Percentiles rank a stretch among this genome's conserved stretches.
Evolutionary conservation across 2,797 vertebrate genomes (phyloP).

Genomic region (Etheostoma nigrum): DNA sequence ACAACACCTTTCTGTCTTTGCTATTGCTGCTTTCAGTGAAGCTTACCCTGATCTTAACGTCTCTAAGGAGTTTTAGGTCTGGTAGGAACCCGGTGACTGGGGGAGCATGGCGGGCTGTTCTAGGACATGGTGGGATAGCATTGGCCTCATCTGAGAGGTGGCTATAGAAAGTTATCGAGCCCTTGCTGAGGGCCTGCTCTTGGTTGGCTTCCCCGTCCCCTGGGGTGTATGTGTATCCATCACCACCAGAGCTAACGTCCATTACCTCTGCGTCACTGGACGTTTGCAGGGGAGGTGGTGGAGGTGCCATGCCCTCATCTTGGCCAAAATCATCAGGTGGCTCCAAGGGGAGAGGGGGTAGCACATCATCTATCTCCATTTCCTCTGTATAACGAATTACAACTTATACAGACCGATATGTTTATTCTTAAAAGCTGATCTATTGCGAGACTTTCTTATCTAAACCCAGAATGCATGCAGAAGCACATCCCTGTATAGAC

Average conservation of each 20-base stretch:
- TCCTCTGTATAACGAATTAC: constrained; percentile 73
- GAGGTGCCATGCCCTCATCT: constrained; percentile 94
- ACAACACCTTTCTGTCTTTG: constrained; percentile 97
- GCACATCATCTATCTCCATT: constrained; percentile 93
- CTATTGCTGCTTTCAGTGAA: constrained; percentile 95
- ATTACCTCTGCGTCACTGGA: constrained; percentile 99
- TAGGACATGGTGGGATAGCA: constrained; percentile 88
- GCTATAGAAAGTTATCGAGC: constrained; percentile 91
- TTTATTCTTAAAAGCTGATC: constrained; percentile 51
- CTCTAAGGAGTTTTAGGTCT: constrained; percentile 96
- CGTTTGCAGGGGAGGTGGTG: constrained; percentile 99
- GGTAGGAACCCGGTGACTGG: constrained; percentile 94
- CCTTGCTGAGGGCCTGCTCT: constrained; percentile 90
- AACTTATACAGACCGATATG: constrained; percentile 64
- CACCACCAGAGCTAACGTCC: constrained; percentile 99
- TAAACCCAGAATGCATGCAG: constrained; percentile 86
- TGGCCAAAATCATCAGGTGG: constrained; percentile 89
- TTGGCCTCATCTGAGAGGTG: constrained; percentile 86
- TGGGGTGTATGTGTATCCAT: constrained; percentile 98
- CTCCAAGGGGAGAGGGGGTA: constrained; percentile 95
- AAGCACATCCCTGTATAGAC: constrained; percentile 86
- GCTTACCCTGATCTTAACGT: constrained; percentile 97
- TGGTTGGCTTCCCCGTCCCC: constrained; percentile 88
- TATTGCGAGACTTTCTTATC: constrained; percentile 42
- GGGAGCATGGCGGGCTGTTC: constrained; percentile 97